Base-by-base conservation (phyloP, 2,113 vertebrate species). In the Plestiodon gilberti region DNA sequence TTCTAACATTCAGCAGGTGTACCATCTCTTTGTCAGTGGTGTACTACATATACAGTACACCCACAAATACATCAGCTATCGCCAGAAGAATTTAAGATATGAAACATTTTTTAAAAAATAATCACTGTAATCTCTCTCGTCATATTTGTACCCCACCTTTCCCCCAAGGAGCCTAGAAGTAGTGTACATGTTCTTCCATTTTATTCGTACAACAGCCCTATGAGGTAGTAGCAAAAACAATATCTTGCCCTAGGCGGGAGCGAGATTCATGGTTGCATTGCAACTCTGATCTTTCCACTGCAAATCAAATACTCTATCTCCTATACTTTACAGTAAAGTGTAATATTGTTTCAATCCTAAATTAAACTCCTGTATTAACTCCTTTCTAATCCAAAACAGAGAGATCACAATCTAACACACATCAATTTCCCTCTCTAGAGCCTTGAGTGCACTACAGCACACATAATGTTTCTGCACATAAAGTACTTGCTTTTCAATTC, bases 291-390 rank as follows among this genome's bases (percentile, higher is more conserved):
- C 9, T 43, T n/a, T 62, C 28, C 17, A 62, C 1, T n/a, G 35
- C 30, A 22, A 13, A 62, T 30, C n/a, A 22, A 76, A 65, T 40
- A 48, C 11, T 25, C 38, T 76, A 33, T 25, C 55, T 18, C 28
- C 38, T 83, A 52, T 20, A 76, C 13, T 55, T 55, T n/a, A n/a
- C 28, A n/a, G 25, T 55, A n/a, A 76, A 9, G 61, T 65, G 2
- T 69, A 30, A 5, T 33, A 14, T 33, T 70, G 17, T 57, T 57
- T 57, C 55, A 7, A 57, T 57, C 55, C 28, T 9, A 35, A 76
- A 40, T 85, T 80, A 84, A 67, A 80, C 3, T n/a, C n/a, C 57
- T 33, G 18, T n/a, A 17, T n/a, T n/a, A 90, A 73, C 59, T 55
- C 77, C 20, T 71, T 88, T 48, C 52, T 64, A n/a, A 11, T 67